phyloP scores from a whole-genome alignment of 2,113 vertebrate genomes.

The Actenoides lindsayi region DNA sequence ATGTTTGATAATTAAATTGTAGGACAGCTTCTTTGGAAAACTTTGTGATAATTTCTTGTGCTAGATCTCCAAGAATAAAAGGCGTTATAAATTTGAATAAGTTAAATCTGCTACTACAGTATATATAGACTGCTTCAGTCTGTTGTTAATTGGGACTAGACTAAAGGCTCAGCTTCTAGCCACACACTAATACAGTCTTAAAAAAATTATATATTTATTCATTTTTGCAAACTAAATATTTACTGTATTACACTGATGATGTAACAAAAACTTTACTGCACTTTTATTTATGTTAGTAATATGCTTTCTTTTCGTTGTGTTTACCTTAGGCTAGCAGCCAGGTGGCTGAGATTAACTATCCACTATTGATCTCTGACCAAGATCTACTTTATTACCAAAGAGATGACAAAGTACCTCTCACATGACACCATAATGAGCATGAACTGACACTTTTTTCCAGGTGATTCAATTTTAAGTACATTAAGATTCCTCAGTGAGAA shows the following conservation, averaged over 20 bases:
- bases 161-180: conserved; percentile 59
- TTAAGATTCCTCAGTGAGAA: conserved; percentile 59
- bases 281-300: conserved; percentile 58
- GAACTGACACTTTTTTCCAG: conserved; percentile 44
- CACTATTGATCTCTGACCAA: conserved; percentile 41
- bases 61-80: conserved; percentile 64
- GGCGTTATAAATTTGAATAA: conserved; percentile 63
- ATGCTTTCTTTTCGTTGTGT: conserved; percentile 50
- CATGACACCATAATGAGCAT: conserved; percentile 25
- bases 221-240: conserved; percentile 72
- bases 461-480: conserved; percentile 44
- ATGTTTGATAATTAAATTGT: not conserved
- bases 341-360: conserved; percentile 52
- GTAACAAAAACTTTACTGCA: conserved; percentile 58
- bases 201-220: conserved; percentile 49
- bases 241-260: conserved; percentile 59
- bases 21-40: not conserved
- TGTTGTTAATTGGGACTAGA: conserved; percentile 40
- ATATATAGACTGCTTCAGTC: conserved; percentile 55
- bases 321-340: conserved; percentile 60
- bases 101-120: conserved; percentile 64
- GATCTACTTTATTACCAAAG: conserved; percentile 49
- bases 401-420: conserved; percentile 29
- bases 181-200: conserved; percentile 53
- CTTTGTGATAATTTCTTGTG: conserved; percentile 13